Conservation (phyloP, 2,797 vertebrate species). For the Urophycis tenuis region DNA sequence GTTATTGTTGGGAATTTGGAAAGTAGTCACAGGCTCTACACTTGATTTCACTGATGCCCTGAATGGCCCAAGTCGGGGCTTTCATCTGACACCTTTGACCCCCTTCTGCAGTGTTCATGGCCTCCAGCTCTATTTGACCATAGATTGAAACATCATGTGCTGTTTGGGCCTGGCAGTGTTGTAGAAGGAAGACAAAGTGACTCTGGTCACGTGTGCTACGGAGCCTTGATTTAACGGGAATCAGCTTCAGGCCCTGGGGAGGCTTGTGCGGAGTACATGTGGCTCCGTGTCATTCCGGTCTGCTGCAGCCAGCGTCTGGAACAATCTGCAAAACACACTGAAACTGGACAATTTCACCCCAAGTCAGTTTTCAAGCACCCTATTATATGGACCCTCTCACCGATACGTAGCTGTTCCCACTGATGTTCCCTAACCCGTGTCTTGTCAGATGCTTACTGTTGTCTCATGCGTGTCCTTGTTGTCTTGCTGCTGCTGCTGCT, state of each 20-base stretch:
- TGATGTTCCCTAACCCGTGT: too few relatives aligned
- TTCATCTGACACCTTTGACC: background rate
- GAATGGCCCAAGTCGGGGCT: background rate
- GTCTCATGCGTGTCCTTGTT: too few relatives aligned
- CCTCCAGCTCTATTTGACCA: background rate
- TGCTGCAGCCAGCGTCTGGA: too few relatives aligned
- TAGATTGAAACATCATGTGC: background rate
- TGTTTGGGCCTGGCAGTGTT: background rate
- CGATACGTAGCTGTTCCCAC: too few relatives aligned
- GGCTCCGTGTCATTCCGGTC: background rate
- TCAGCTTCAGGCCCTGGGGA: background rate
- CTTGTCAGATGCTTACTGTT: too few relatives aligned
- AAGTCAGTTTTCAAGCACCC: too few relatives aligned
- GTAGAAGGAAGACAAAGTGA: background rate
- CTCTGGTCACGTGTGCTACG: background rate
- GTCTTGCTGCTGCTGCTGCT: too few relatives aligned
- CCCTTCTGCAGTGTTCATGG: background rate
- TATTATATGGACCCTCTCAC: too few relatives aligned
- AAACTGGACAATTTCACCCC: too few relatives aligned
- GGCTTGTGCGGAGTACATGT: constrained; percentile 1
- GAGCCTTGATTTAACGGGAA: background rate
- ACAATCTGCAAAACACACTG: too few relatives aligned
- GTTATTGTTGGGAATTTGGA: background rate
- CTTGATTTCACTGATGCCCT: background rate
- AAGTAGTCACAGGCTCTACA: background rate